Evolutionary conservation across 2,113 vertebrate genomes (phyloP).

Genomic region (Thomomys bottae): DNA sequence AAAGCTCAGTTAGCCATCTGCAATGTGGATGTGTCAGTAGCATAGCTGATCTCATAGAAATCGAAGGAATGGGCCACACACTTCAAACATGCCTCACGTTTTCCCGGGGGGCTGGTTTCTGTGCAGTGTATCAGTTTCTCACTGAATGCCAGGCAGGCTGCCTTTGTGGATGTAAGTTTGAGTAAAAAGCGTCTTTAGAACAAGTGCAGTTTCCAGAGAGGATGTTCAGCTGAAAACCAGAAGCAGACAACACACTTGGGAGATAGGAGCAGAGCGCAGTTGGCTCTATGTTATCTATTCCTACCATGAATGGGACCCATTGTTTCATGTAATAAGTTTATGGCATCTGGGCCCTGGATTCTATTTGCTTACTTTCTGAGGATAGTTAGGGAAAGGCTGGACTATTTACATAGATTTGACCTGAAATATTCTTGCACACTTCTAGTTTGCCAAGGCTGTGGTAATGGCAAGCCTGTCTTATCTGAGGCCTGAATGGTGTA

Average conservation of each 20-base stretch:
- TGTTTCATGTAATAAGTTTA: not conserved
- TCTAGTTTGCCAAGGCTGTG: not conserved
- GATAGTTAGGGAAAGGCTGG: not conserved
- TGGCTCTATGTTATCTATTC: not conserved
- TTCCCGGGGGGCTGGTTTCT: not conserved
- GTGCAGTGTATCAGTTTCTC: accelerated
- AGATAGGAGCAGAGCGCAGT: not conserved
- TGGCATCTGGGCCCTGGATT: not conserved
- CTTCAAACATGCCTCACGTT: not conserved
- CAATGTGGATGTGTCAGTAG: not conserved
- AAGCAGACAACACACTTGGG: not conserved
- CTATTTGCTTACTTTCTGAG: not conserved
- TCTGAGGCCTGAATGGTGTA: not conserved
- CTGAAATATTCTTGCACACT: not conserved
- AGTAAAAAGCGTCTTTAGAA: not conserved
- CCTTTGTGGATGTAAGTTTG: not conserved
- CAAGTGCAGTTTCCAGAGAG: not conserved
- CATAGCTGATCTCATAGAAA: not conserved
- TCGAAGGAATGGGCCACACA: not conserved
- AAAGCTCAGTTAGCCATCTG: not conserved
- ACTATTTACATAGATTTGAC: not conserved
- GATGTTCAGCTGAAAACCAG: not conserved
- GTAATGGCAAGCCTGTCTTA: not conserved
- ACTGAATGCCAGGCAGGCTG: not conserved
- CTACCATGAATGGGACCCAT: not conserved